Evolutionary conservation across 1,140 invertebrate genomes (phyloP), one percentile per base, ranked within the genome.

Genomic region (Zaprionus ghesquierei): DNA sequence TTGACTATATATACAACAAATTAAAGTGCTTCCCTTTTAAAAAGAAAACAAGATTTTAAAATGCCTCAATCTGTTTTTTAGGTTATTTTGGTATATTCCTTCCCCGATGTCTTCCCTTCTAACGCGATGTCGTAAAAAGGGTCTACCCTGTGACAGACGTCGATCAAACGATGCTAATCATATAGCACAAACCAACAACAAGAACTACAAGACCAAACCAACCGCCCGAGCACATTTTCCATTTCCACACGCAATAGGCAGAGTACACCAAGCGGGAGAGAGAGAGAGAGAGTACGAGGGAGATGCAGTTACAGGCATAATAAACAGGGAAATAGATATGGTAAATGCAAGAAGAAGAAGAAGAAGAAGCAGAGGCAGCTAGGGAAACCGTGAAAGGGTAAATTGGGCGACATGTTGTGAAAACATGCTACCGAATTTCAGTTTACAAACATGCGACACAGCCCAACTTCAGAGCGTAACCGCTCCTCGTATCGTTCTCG

Each of bases 371-470:
- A 65, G 61, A 70, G 74, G 61, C 25, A 77, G 77, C 56, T 62
- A n/a, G 69, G 56, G 46, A 75, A 87, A 76, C 82, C 71, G 79
- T 87, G 79, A 82, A 87, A 82, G 82, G 76, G 82, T 87, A 87
- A 87, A 87, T 82, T 87, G 79, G 71, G 82, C 82, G 82, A 87
- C 82, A 87, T 87, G 82, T 87, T 87, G 82, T 79, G 75, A 87
- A 87, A 87, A 87, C 82, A 87, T 87, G 82, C 82, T 87, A 87
- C 82, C 69, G 82, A 73, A 87, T 87, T 86, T 81, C 65, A 77
- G 75, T 87, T 87, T 76, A 87, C 82, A 77, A 87, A 75, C 75
- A 79, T 73, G 78, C 82, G 82, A 87, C 78, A 87, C 38, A 62
- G 53, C 20, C 46, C 18, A 18, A 44, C 6, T 15, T 15, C 38